Evolutionary conservation across 1,140 invertebrate species (phyloP).

Genomic region (Mizuhopecten yessoensis): DNA sequence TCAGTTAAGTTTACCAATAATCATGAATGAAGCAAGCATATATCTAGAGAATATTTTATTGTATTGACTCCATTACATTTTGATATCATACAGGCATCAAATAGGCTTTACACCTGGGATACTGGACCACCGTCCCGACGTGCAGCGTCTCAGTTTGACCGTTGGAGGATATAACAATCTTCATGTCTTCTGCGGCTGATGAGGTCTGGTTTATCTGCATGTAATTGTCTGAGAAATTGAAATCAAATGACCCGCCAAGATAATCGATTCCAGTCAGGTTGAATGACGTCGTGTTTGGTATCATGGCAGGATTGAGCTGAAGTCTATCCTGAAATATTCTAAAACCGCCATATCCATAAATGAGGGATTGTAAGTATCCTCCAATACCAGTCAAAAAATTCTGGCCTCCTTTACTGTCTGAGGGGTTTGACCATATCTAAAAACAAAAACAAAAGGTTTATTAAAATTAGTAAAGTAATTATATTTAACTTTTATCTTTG

Average conservation of each 20-base stretch:
- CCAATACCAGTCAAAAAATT: constrained; percentile 85
- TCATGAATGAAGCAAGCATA: no score
- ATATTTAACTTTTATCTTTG: no score
- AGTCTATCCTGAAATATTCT: constrained; percentile 78
- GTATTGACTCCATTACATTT: not conserved
- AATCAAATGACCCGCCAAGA: constrained; percentile 64
- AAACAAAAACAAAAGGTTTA: no score
- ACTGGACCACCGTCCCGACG: constrained; percentile 12
- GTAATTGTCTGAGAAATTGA: constrained; percentile 52
- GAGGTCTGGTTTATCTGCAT: constrained; percentile 64
- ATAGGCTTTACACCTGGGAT: not conserved
- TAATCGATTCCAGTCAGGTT: constrained; percentile 78
- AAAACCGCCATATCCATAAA: constrained; percentile 84
- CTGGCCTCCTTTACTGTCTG: constrained; percentile 81
- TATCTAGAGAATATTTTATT: not conserved
- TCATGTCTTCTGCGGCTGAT: not conserved
- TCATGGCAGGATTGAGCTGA: constrained; percentile 76
- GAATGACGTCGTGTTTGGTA: constrained; percentile 71
- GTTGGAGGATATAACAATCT: not conserved
- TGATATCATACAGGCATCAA: not conserved
- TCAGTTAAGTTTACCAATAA: no score
- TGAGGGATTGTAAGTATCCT: constrained; percentile 84
- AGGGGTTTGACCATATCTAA: constrained; percentile 84
- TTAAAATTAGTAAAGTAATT: no score
- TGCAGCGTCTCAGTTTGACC: not conserved